A percentile compares a stretch with the other conserved stretches of the same genome.
These are phyloP conservation scores for Nomada fucata DNA, from an alignment of 2,888 invertebrate genomes.

Conservation along the genomic window DNA sequence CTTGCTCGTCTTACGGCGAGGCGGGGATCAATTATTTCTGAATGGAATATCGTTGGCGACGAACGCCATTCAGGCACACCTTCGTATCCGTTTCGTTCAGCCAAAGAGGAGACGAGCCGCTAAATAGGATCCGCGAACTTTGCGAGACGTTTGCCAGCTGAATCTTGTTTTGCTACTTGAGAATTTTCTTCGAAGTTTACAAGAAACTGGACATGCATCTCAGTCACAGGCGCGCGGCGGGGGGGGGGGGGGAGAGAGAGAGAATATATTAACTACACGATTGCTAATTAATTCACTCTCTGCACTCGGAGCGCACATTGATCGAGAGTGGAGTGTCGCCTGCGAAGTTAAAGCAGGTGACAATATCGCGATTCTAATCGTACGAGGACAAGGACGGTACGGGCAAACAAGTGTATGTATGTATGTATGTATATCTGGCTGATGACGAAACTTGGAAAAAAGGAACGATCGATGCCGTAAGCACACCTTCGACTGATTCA, in stretches of 20 bases:
- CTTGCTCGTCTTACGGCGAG: not conserved
- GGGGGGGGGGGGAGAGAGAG: no score
- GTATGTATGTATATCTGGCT: not conserved
- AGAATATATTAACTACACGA: no score
- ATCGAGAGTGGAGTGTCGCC: conserved; percentile 19
- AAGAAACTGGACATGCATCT: no score
- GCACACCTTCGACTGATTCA: not conserved
- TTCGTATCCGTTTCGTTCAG: not conserved
- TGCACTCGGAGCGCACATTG: not conserved
- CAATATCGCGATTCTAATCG: conserved; percentile 37
- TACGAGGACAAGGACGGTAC: conserved; percentile 27
- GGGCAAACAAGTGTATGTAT: conserved; percentile 20
- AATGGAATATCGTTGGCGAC: conserved; percentile 1
- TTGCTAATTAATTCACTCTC: no score
- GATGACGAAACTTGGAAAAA: conserved; percentile 24
- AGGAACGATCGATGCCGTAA: not conserved
- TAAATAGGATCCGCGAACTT: conserved; percentile 2
- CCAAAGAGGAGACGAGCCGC: not conserved
- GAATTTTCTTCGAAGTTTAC: not conserved
- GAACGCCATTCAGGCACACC: not conserved
- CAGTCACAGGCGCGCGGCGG: no score
- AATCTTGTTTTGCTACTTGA: not conserved
- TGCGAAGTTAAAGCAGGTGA: conserved; percentile 5
- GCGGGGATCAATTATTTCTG: conserved; percentile 19
- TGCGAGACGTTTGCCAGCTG: not conserved